Conservation (phyloP, 2,797 vertebrate species). For the Onychomys torridus region DNA sequence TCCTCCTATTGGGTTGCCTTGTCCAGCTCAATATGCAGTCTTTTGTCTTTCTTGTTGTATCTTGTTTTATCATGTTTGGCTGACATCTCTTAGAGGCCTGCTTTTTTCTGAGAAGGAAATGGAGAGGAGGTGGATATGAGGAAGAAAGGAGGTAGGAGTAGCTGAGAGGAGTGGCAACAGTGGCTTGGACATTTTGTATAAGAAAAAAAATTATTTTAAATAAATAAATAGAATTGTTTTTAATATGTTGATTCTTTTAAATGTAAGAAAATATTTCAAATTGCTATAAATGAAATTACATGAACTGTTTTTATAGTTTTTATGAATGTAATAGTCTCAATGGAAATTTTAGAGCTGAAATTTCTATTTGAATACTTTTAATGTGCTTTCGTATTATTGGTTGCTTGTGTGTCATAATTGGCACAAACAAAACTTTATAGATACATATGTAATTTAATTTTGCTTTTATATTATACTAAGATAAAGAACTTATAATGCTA, state of each 20-base stretch:
- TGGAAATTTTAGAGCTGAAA: conserved; percentile 62
- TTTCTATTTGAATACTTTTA: conserved; percentile 57
- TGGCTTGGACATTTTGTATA: background rate
- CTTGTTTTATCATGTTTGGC: background rate
- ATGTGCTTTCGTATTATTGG: background rate
- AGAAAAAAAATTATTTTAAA: background rate
- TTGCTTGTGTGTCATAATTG: background rate
- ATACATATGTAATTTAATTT: conserved; percentile 57
- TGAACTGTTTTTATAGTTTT: conserved; percentile 60
- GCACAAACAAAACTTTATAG: conserved; percentile 77
- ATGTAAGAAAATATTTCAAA: background rate
- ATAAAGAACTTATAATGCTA: conserved; percentile 69
- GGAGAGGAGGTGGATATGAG: background rate
- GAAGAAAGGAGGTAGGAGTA: background rate
- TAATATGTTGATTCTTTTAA: background rate
- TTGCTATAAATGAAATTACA: background rate
- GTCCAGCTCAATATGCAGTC: background rate
- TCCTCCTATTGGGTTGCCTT: background rate
- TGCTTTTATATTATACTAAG: conserved; percentile 63
- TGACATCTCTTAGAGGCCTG: background rate
- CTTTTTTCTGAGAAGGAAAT: background rate
- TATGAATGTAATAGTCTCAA: conserved; percentile 73
- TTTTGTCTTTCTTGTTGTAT: background rate
- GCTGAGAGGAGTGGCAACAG: background rate
- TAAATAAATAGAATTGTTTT: background rate